Conservation (phyloP, 1,140 invertebrate species). For the Sipha flava region DNA sequence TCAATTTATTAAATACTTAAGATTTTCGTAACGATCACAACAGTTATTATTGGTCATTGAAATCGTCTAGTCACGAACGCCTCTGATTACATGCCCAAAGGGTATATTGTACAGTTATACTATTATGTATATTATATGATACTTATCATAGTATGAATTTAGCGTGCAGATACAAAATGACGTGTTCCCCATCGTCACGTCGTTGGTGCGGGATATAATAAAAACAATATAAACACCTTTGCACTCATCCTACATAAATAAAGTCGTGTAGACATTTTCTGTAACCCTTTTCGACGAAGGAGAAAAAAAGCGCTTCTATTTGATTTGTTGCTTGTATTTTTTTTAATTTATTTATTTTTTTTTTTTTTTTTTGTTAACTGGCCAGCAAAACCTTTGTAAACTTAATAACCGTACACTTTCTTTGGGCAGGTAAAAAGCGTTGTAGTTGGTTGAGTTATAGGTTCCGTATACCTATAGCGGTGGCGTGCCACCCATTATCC, state of each 20-base stretch:
- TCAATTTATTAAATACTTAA: not conserved
- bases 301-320: not conserved
- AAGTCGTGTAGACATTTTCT: not conserved
- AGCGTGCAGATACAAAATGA: not conserved
- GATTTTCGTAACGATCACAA: not conserved
- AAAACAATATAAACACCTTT: not conserved
- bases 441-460: slow-evolving; percentile 7
- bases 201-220: not conserved
- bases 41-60: not conserved
- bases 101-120: not conserved
- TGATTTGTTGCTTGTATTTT: not conserved
- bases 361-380: not conserved
- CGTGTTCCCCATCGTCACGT: not conserved
- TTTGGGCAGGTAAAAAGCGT: not conserved
- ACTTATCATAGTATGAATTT: not conserved
- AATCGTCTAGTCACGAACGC: not conserved
- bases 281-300: not conserved
- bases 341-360: no score
- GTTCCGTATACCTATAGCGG: not conserved
- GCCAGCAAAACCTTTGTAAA: not conserved
- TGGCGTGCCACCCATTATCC: slow-evolving; percentile 4
- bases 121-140: not conserved
- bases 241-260: not conserved
- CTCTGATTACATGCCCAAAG: not conserved
- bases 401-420: not conserved